phyloP scores from a whole-genome alignment of 2,888 invertebrate genomes.

The Brenthis hecate region DNA sequence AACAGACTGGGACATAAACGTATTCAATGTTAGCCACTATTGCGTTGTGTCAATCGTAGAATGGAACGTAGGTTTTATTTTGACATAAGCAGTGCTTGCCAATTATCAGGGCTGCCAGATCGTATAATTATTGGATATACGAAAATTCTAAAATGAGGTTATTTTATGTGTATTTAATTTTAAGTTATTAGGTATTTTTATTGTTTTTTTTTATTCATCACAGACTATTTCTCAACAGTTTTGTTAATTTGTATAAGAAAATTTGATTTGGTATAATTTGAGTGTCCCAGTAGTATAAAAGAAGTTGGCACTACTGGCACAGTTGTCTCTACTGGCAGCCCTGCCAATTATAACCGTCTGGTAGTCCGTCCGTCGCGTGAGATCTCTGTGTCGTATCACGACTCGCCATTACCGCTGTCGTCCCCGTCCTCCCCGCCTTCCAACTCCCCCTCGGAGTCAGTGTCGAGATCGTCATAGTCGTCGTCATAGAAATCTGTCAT shows the following conservation, averaged over 20 bases:
- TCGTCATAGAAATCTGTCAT: constrained; percentile 98
- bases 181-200: no score
- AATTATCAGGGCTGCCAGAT: no score
- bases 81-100: background rate
- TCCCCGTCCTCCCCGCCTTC: constrained; percentile 90
- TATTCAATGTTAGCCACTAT: no score
- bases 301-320: background rate
- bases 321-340: background rate
- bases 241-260: no score
- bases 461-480: constrained; percentile 94
- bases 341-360: constrained; percentile 38
- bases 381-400: constrained; percentile 83
- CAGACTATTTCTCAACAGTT: no score
- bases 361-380: constrained; percentile 48
- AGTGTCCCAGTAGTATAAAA: no score
- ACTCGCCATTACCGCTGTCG: constrained; percentile 96
- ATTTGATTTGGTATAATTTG: no score
- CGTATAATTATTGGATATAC: no score
- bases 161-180: no score
- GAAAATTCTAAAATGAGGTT: no score
- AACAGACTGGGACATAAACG: no score
- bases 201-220: no score
- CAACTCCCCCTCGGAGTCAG: constrained; percentile 85
- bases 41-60: constrained; percentile 1
- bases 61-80: background rate